These are phyloP conservation scores for Mythimna vitellina DNA, from an alignment of 2,888 invertebrate species.

Conservation along the genomic window DNA sequence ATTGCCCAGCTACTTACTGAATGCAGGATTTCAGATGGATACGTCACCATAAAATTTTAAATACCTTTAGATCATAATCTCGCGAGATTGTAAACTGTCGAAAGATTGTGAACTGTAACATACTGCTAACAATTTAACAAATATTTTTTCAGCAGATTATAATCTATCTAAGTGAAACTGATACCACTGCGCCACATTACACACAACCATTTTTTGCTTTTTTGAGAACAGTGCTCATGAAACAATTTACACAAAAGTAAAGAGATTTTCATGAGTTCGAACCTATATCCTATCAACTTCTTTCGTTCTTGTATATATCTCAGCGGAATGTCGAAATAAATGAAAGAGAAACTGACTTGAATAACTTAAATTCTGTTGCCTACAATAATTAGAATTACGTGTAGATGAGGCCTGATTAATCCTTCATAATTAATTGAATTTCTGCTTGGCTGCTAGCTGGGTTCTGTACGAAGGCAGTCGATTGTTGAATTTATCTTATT, in stretches of 20 bases:
- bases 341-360: slow-evolving; percentile 36
- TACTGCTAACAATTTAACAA: too few species aligned
- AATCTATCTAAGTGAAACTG: too few species aligned
- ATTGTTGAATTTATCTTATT: slow-evolving; percentile 37
- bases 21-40: background rate
- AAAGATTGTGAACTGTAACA: too few species aligned
- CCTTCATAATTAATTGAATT: slow-evolving; percentile 58
- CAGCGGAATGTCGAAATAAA: slow-evolving; percentile 23
- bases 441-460: slow-evolving; percentile 33
- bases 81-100: too few species aligned
- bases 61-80: too few species aligned
- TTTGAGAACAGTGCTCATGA: background rate
- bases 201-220: background rate
- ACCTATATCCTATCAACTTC: background rate
- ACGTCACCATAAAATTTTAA: too few species aligned
- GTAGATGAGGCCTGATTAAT: slow-evolving; percentile 46
- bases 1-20: background rate
- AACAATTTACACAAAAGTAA: background rate
- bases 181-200: too few species aligned
- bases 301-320: background rate
- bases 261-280: background rate
- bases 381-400: slow-evolving; percentile 48
- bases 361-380: slow-evolving; percentile 49
- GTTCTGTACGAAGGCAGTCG: slow-evolving; percentile 13
- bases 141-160: too few species aligned